A percentile compares a stretch with the other conserved stretches of the same genome.
These are phyloP conservation scores for Dynastes hyllus DNA, from an alignment of 2,888 invertebrate species.

Conservation along the genomic window DNA sequence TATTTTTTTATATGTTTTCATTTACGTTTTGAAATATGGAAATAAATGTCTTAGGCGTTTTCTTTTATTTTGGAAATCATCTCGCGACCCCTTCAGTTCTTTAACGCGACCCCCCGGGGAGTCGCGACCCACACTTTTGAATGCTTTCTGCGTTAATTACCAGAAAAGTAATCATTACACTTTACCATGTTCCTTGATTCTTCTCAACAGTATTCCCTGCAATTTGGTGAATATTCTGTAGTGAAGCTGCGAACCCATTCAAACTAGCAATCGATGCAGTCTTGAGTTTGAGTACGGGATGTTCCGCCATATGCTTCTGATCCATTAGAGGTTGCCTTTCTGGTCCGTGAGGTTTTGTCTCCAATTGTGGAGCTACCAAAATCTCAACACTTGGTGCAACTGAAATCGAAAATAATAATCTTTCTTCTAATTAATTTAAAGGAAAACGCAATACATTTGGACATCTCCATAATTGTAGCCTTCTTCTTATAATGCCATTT, in stretches of 20 bases:
- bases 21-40: too few species aligned
- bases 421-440: not conserved
- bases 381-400: slow-evolving; percentile 8
- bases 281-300: slow-evolving; percentile 30
- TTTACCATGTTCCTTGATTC: slow-evolving; percentile 8
- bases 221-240: slow-evolving; percentile 47
- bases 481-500: slow-evolving; percentile 78
- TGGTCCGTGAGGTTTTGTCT: not conserved
- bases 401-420: not conserved
- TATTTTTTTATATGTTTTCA: too few species aligned
- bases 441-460: slow-evolving; percentile 1
- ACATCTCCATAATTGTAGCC: slow-evolving; percentile 13
- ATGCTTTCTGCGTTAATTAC: too few species aligned
- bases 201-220: slow-evolving; percentile 8
- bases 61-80: too few species aligned
- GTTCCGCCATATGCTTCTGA: not conserved
- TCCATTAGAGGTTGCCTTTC: slow-evolving; percentile 38
- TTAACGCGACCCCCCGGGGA: too few species aligned
- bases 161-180: too few species aligned
- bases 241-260: slow-evolving; percentile 49
- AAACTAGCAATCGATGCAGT: slow-evolving; percentile 48
- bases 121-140: too few species aligned
- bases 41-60: too few species aligned
- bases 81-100: too few species aligned
- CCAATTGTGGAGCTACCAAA: not conserved